Percentiles rank a stretch among this genome's conserved stretches.
Evolutionary conservation across 2,113 vertebrate genomes (phyloP).

Genomic region (Papio anubis): DNA sequence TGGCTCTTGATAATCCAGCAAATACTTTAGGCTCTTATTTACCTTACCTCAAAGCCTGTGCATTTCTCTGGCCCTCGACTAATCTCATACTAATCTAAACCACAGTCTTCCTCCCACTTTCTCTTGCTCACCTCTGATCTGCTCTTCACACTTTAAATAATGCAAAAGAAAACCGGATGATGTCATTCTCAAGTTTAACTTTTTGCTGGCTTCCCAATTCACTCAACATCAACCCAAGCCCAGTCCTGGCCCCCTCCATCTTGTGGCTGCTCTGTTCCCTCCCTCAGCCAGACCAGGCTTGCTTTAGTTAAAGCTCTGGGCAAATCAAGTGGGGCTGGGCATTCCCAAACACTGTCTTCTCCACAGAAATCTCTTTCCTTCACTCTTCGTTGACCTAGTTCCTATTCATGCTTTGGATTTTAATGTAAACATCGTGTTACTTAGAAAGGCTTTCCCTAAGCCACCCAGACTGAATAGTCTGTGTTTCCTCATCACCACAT

Average conservation of each 20-base stretch:
- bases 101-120: neutral
- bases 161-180: neutral
- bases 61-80: neutral
- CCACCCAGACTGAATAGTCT: neutral
- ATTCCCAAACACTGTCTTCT: neutral
- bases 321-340: accelerated
- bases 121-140: neutral
- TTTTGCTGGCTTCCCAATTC: neutral
- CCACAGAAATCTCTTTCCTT: neutral
- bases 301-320: neutral
- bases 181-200: too few species aligned
- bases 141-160: neutral
- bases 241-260: accelerated
- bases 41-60: neutral
- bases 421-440: neutral
- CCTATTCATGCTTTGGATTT: neutral
- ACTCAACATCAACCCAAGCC: neutral
- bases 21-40: neutral
- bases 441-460: neutral
- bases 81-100: neutral
- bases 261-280: neutral
- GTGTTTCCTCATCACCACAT: neutral
- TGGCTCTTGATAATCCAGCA: neutral
- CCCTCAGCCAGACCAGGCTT: too few species aligned
- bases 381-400: neutral